phyloP scores from a whole-genome alignment of 2,888 invertebrate genomes.

The Spilosoma lubricipeda region DNA sequence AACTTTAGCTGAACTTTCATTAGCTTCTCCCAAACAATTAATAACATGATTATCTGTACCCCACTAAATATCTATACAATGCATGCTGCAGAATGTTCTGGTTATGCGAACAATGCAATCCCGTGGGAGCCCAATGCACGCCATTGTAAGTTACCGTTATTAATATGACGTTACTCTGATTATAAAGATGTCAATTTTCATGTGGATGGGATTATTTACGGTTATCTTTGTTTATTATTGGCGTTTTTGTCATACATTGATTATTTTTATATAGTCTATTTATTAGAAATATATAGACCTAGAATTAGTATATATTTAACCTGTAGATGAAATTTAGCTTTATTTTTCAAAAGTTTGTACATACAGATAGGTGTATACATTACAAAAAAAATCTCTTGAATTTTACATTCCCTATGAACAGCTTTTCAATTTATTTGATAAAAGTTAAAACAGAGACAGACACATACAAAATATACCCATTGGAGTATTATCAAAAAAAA shows the following conservation, averaged over 20 bases:
- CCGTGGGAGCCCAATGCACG: slow-evolving; percentile 52
- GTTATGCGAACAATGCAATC: slow-evolving; percentile 56
- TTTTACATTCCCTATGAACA: too few species aligned
- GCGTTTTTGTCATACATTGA: neutral
- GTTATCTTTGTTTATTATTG: neutral
- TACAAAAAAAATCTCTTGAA: too few species aligned
- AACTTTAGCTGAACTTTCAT: neutral
- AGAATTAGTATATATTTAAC: too few species aligned
- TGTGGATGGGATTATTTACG: slow-evolving; percentile 28
- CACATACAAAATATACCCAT: too few species aligned
- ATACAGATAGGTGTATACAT: too few species aligned
- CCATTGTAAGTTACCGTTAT: slow-evolving; percentile 54
- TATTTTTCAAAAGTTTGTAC: too few species aligned
- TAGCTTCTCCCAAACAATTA: slow-evolving; percentile 1
- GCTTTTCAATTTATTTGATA: too few species aligned
- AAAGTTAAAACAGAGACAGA: too few species aligned
- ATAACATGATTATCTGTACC: slow-evolving; percentile 12
- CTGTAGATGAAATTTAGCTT: neutral
- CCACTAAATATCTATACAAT: slow-evolving; percentile 46
- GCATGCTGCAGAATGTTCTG: slow-evolving; percentile 50
- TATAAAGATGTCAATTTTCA: slow-evolving; percentile 57
- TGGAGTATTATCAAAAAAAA: too few species aligned
- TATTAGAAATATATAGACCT: too few species aligned
- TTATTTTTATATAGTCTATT: neutral
- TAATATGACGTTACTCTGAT: slow-evolving; percentile 51